Evolutionary conservation across 2,113 vertebrate genomes (phyloP).

Genomic region (Pseudorasbora parva): DNA sequence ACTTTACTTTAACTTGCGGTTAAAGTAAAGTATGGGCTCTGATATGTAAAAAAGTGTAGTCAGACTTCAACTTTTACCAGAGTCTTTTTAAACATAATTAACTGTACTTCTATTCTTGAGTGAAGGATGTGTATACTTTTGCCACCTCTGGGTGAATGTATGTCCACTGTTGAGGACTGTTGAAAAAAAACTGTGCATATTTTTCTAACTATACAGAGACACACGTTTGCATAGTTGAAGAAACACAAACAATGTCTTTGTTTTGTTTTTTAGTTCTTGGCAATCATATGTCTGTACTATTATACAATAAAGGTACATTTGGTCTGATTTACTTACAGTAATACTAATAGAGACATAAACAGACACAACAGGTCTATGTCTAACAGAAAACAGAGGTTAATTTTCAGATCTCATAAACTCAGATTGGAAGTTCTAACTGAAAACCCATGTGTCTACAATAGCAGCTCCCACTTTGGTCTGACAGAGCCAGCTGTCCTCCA

Average conservation of each 20-base stretch:
- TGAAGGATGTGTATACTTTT: no score
- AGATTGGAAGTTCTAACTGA: constrained; percentile 37
- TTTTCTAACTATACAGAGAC: background rate
- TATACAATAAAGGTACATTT: constrained; percentile 14
- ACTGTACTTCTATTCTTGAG: no score
- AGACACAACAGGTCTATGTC: constrained; percentile 73
- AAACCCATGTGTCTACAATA: constrained; percentile 41
- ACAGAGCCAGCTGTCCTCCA: constrained; percentile 55
- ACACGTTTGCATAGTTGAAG: background rate
- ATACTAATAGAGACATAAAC: constrained; percentile 54
- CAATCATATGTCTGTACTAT: background rate
- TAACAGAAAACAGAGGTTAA: constrained; percentile 69
- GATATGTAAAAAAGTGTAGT: no score
- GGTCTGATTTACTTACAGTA: constrained; percentile 3
- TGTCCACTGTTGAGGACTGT: background rate
- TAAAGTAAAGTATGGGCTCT: no score
- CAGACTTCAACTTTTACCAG: no score
- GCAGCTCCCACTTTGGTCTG: constrained; percentile 47
- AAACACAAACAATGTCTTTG: background rate
- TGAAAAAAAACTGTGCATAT: background rate
- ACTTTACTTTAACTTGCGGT: no score
- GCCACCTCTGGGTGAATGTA: no score
- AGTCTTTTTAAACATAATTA: no score
- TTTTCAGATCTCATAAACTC: constrained; percentile 65
- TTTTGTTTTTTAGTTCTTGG: constrained; percentile 2